These are phyloP conservation scores for Phenacoccus solenopsis DNA, from an alignment of 1,140 invertebrate species.

Conservation along the genomic window DNA sequence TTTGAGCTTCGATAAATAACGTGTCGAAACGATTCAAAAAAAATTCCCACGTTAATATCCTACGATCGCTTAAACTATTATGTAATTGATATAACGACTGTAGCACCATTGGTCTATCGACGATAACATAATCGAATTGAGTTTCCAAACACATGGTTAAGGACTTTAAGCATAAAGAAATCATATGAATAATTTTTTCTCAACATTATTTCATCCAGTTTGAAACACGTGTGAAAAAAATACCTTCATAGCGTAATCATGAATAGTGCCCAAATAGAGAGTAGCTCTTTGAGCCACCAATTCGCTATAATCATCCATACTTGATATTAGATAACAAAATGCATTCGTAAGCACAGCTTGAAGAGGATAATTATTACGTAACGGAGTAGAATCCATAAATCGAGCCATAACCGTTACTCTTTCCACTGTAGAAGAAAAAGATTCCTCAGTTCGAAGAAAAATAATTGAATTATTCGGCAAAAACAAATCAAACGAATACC, in stretches of 20 bases:
- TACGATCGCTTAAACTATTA: conserved; percentile 78
- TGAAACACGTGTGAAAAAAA: conserved; percentile 21
- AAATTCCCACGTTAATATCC: conserved; percentile 93
- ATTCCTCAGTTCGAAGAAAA: too few relatives aligned
- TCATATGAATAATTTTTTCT: conserved; percentile 21
- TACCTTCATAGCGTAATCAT: conserved; percentile 67
- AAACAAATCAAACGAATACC: conserved; percentile 35
- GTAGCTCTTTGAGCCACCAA: conserved; percentile 88
- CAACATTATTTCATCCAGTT: not conserved
- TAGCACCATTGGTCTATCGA: conserved; percentile 94
- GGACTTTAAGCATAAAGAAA: conserved; percentile 42
- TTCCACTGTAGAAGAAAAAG: conserved; percentile 55
- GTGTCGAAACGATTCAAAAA: conserved; percentile 95
- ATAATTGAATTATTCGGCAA: not conserved
- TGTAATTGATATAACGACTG: conserved; percentile 90
- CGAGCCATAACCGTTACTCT: conserved; percentile 80
- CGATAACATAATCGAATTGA: conserved; percentile 87
- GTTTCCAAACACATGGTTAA: conserved; percentile 76
- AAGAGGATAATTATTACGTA: conserved; percentile 67
- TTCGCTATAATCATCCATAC: conserved; percentile 89
- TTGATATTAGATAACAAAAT: conserved; percentile 91
- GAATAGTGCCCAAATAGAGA: conserved; percentile 85
- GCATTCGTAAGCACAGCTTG: conserved; percentile 92
- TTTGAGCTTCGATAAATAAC: conserved; percentile 88
- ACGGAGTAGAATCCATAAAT: conserved; percentile 79